phyloP scores from a whole-genome alignment of 2,888 invertebrate species.

The Palloptera scutellata region DNA sequence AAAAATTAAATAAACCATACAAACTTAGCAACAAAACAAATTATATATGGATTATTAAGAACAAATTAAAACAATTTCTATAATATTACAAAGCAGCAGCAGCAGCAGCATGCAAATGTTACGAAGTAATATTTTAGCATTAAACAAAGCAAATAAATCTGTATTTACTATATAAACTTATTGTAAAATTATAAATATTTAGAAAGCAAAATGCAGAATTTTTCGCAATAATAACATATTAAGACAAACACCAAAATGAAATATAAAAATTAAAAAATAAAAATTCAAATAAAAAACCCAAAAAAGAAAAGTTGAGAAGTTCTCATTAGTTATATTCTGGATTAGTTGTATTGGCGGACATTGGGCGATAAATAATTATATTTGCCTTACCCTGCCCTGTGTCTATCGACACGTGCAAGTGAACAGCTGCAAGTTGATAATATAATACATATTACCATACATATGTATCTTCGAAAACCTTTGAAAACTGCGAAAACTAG shows the following conservation, averaged over 20 bases:
- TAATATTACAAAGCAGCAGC: background rate
- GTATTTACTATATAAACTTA: slow-evolving; percentile 16
- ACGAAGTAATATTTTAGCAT: background rate
- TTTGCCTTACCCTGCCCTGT: too few species aligned
- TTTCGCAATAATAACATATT: slow-evolving; percentile 33
- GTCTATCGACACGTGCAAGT: background rate
- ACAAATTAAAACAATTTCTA: background rate
- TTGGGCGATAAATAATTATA: too few species aligned
- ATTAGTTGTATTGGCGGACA: too few species aligned
- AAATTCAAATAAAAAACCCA: slow-evolving; percentile 24
- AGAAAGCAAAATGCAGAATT: slow-evolving; percentile 22
- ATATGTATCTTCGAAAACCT: background rate
- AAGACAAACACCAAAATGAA: slow-evolving; percentile 32
- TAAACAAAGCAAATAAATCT: background rate
- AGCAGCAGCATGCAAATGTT: background rate
- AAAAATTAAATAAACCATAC: background rate
- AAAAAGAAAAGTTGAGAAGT: slow-evolving; percentile 8
- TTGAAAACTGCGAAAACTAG: too few species aligned
- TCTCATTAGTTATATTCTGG: too few species aligned
- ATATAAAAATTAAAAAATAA: slow-evolving; percentile 31
- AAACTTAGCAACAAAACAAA: background rate
- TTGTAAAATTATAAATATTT: slow-evolving; percentile 22
- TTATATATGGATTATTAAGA: too few species aligned
- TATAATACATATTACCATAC: background rate
- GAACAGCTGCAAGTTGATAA: background rate